These are phyloP conservation scores for Cetonia aurata DNA, from an alignment of 2,888 invertebrate species.

Conservation along the genomic window DNA sequence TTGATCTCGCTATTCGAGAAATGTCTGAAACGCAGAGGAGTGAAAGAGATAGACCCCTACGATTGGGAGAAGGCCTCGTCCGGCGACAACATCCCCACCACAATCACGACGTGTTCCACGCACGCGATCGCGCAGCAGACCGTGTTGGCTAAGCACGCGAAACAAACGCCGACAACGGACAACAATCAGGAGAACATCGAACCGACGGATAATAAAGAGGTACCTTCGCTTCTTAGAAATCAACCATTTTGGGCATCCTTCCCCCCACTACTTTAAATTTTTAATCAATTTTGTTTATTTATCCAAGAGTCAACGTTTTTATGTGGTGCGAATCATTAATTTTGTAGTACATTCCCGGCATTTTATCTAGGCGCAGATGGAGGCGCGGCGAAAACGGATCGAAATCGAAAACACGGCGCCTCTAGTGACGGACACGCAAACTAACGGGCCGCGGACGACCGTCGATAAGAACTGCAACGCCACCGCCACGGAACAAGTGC, in stretches of 20 bases:
- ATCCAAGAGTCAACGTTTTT: constrained; percentile 15
- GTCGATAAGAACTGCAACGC: constrained; percentile 80
- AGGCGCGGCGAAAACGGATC: constrained; percentile 68
- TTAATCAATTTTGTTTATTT: background rate
- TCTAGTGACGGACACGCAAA: constrained; percentile 73
- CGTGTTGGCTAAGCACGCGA: constrained; percentile 63
- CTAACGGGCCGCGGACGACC: constrained; percentile 64
- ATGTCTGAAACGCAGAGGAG: constrained; percentile 93
- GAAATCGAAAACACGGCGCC: constrained; percentile 75
- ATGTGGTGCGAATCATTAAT: constrained; percentile 34
- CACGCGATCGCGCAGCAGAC: constrained; percentile 57
- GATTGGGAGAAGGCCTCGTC: constrained; percentile 89
- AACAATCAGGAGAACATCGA: constrained; percentile 79
- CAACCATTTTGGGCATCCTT: no score
- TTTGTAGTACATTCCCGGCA: constrained; percentile 40
- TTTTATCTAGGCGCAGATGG: constrained; percentile 67
- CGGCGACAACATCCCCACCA: constrained; percentile 59
- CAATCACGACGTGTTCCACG: constrained; percentile 56
- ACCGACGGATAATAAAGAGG: constrained; percentile 74
- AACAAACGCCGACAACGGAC: constrained; percentile 67
- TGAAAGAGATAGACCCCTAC: constrained; percentile 90
- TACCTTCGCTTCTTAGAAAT: constrained; percentile 55
- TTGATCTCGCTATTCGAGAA: constrained; percentile 88
- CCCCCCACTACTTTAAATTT: no score
- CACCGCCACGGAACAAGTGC: constrained; percentile 66